Evolutionary conservation across 2,797 vertebrate genomes (phyloP).

Genomic region (Sebastes oblongus): DNA sequence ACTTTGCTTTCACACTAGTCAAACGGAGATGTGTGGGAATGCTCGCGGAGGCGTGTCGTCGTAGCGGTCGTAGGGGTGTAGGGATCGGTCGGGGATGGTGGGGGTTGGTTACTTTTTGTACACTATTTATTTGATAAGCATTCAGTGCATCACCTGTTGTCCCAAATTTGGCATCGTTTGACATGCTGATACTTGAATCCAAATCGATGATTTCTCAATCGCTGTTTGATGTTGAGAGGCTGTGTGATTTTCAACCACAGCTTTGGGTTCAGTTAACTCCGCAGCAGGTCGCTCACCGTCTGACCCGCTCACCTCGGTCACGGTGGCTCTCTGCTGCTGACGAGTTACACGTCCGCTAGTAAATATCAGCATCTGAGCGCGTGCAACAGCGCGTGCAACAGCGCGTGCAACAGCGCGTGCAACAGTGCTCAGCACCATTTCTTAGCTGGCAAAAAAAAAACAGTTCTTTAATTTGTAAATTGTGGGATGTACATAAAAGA

Average conservation of each 20-base stretch:
- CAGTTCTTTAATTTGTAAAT: constrained; percentile 72
- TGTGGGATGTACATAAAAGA: constrained; percentile 85
- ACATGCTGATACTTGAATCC: constrained; percentile 72
- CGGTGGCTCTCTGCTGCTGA: background rate
- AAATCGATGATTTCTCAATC: constrained; percentile 38
- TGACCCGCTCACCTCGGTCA: constrained; percentile 10
- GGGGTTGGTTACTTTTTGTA: constrained; percentile 65
- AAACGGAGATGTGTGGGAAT: background rate
- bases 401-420: no score
- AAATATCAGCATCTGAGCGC: constrained; percentile 2
- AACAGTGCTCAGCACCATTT: constrained; percentile 15
- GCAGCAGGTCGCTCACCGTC: constrained; percentile 9
- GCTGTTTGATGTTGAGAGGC: background rate
- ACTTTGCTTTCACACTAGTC: constrained; percentile 24
- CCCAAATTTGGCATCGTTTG: constrained; percentile 44
- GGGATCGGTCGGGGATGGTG: background rate
- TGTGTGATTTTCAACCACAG: constrained; percentile 9
- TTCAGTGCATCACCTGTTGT: constrained; percentile 63
- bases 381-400: no score
- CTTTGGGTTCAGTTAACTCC: constrained; percentile 1
- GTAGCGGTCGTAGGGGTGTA: constrained; percentile 9
- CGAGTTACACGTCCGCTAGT: background rate
- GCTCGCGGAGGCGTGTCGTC: background rate
- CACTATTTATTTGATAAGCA: constrained; percentile 77
- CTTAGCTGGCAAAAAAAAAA: constrained; percentile 33